A percentile compares a stretch with the other conserved stretches of the same genome.
Evolutionary conservation across 2,888 invertebrate species (phyloP).

Genomic region (Cynaeus angustus): DNA sequence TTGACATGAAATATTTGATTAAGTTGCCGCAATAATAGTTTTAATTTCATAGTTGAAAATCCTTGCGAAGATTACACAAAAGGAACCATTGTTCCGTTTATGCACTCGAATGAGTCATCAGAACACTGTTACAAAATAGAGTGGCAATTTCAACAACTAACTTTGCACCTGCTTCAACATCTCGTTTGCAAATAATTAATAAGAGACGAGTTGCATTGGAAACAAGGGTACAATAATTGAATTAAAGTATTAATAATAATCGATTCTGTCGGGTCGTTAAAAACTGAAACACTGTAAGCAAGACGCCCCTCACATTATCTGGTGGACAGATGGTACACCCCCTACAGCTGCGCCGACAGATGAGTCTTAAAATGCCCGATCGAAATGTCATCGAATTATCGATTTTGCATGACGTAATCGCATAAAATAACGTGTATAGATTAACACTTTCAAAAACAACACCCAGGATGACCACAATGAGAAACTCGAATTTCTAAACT

Average conservation of each 20-base stretch:
- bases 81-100: constrained; percentile 28
- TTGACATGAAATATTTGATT: constrained; percentile 23
- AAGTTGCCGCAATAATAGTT: constrained; percentile 21
- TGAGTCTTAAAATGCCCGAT: constrained; percentile 13
- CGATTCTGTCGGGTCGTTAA: constrained; percentile 18
- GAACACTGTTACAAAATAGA: not conserved
- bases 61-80: constrained; percentile 20
- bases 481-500: constrained; percentile 31
- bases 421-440: constrained; percentile 33
- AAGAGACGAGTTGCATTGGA: not conserved
- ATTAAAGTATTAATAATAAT: not conserved
- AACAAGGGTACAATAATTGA: not conserved
- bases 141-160: not conserved
- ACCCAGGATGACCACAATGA: constrained; percentile 39
- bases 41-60: constrained; percentile 23
- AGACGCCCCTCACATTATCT: constrained; percentile 40
- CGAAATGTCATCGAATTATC: constrained; percentile 28
- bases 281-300: constrained; percentile 32
- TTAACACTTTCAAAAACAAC: constrained; percentile 37
- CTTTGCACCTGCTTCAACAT: constrained; percentile 2
- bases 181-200: not conserved
- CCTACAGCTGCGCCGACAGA: constrained; percentile 31
- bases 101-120: constrained; percentile 7
- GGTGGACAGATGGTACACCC: constrained; percentile 34
- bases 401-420: constrained; percentile 32